Evolutionary conservation across 2,113 vertebrate species (phyloP).

Genomic region (Lanius collurio): DNA sequence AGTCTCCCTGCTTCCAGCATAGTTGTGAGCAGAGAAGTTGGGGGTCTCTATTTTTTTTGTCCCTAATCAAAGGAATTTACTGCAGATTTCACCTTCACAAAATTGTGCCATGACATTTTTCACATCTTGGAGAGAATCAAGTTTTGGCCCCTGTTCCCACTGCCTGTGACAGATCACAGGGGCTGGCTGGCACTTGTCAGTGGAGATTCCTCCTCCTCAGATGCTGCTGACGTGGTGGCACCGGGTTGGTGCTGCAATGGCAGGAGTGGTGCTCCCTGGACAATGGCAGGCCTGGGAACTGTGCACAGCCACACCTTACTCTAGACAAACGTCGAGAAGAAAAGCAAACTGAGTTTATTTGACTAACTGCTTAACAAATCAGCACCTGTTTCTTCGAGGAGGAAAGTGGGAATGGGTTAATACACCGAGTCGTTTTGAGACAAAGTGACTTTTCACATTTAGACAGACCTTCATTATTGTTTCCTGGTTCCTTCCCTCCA

Average conservation of each 20-base stretch:
- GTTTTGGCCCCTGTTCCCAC: background rate
- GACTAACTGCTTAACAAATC: background rate
- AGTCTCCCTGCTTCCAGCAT: background rate
- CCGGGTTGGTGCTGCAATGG: fast-evolving
- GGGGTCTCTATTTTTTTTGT: background rate
- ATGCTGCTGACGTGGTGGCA: constrained; percentile 3
- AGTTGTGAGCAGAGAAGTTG: background rate
- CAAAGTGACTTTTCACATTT: background rate
- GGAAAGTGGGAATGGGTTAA: background rate
- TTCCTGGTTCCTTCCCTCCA: background rate
- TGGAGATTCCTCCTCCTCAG: background rate
- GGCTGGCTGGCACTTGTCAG: background rate
- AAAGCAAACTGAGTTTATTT: constrained; percentile 54
- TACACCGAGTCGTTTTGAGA: background rate
- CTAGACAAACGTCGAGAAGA: constrained; percentile 30
- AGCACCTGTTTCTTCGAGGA: background rate
- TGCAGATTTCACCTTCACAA: background rate
- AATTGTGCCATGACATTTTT: background rate
- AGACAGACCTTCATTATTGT: background rate
- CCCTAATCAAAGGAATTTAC: background rate
- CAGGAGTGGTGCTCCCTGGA: background rate
- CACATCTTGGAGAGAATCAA: background rate
- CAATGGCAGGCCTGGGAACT: constrained; percentile 24
- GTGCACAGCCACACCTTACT: constrained; percentile 4
- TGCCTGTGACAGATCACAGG: background rate